Evolutionary conservation across 2,888 invertebrate genomes (phyloP), one percentile per base, ranked within the genome.

Genomic region (Neoitamus cyanurus): DNA sequence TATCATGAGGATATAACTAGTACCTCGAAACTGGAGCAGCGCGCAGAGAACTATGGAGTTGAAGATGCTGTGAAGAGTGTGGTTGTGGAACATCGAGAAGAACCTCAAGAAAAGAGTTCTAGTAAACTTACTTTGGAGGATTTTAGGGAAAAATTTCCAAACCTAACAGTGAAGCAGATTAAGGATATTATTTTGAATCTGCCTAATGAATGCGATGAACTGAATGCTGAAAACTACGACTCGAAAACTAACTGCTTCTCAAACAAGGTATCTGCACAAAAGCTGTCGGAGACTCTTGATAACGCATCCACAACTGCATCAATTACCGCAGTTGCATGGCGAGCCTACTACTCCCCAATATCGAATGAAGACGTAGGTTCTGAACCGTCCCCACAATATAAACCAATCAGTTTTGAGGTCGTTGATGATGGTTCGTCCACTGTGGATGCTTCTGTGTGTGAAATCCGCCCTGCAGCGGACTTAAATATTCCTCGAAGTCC

Each of bases 401-500:
- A 37, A 20, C 15, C 58, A 7, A 69, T 83, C n/a, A 80, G 20
- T 80, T 34, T 58, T 25, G 58, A 58, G 58, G 2, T 58, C 5
- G 9, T 25, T 25, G 58, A 58, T 0, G 58, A 80, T 13, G 20
- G n/a, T 7, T 3, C 15, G 15, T 78, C 13, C 2, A 3, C 15
- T 6, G 11, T 34, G n/a, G 78, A 20, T n/a, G 9, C 20, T 11
- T 34, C 34, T 6, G 7, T 31, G 1, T 48, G 31, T 5, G 78
- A 58, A 30, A 15, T 30, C 20, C 48, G 58, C 1, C 31, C 15
- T 6, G 78, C 78, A 0, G 58, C 42, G 13, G 83, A 46, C 7
- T 15, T 89, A 0, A 88, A 88, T 7, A 86, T 90, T 4, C 86
- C 88, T 2, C 88, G 88, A 13, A 86, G 86, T 1, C 90, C 90